phyloP scores from a whole-genome alignment of 2,113 vertebrate species.

The Pan troglodytes region NHGRI_mPanTro3-v2.1_pri NC_086015.1:53661501-53662000 shows the following conservation, averaged over 20 bases:
- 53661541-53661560: background rate
- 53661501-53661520: background rate
- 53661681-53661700: background rate
- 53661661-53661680: background rate
- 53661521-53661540: background rate
- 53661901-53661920: background rate
- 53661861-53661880: background rate
- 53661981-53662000: background rate
- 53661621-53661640: background rate
- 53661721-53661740: background rate
- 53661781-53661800: background rate
- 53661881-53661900: background rate
- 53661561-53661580: background rate
- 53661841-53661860: background rate
- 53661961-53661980: background rate
- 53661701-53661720: background rate
- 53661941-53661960: background rate
- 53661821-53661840: background rate
- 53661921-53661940: background rate
- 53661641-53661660: background rate
- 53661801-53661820: background rate
- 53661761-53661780: background rate
- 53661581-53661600: background rate
- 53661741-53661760: background rate
- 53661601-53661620: background rate